These are phyloP conservation scores for Oncorhynchus kisutch DNA, from an alignment of 2,113 vertebrate genomes.

Conservation along the genomic window DNA sequence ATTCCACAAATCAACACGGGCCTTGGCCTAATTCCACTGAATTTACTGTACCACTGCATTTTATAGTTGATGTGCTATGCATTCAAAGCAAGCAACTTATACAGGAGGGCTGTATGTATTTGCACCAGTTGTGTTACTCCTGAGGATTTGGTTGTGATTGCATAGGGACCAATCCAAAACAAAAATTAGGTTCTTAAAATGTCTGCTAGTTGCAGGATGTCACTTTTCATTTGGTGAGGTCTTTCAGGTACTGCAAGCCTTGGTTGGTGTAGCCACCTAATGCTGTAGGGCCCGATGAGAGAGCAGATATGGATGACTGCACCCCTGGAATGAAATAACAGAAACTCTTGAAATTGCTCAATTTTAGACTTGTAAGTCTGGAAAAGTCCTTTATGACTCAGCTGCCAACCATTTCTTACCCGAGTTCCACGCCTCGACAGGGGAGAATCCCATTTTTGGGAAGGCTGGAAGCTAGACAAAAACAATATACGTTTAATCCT, in stretches of 20 bases:
- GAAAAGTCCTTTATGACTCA: not conserved
- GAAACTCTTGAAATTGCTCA: too few relatives aligned
- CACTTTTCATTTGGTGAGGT: constrained; percentile 76
- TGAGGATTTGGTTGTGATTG: constrained; percentile 34
- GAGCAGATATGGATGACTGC: constrained; percentile 74
- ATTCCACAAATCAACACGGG: too few relatives aligned
- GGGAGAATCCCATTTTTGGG: constrained; percentile 83
- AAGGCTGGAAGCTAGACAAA: constrained; percentile 77
- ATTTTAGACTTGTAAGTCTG: too few relatives aligned
- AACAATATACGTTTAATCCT: not conserved
- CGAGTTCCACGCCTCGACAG: constrained; percentile 84
- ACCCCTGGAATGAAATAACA: constrained; percentile 76
- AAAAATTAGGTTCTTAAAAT: constrained; percentile 31
- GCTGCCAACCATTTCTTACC: constrained; percentile 71
- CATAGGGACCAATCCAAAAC: constrained; percentile 28
- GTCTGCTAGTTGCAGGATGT: constrained; percentile 3
- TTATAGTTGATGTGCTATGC: not conserved
- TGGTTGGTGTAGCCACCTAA: constrained; percentile 76
- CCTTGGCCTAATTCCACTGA: not conserved
- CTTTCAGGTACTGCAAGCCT: constrained; percentile 82
- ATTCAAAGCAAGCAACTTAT: constrained; percentile 10
- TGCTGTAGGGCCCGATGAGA: constrained; percentile 84
- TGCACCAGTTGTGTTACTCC: constrained; percentile 8
- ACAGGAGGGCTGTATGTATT: constrained; percentile 13
- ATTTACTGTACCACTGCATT: not conserved